Percentiles rank a stretch among this genome's conserved stretches.
These are phyloP conservation scores for Mus spicilegus DNA, from an alignment of 2,113 vertebrate species.

Conservation along the genomic window DNA sequence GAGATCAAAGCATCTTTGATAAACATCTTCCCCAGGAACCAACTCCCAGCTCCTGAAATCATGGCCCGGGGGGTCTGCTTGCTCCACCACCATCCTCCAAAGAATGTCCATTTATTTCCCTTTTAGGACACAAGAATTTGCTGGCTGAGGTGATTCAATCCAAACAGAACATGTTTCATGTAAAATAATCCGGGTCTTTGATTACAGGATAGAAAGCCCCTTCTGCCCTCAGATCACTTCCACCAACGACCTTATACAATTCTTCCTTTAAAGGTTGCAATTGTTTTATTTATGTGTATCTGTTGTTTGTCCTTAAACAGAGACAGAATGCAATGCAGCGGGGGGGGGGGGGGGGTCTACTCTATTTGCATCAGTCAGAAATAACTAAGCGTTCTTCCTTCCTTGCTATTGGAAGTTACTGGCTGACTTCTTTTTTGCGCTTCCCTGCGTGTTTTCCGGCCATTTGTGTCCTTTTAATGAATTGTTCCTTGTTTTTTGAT, in stretches of 20 bases:
- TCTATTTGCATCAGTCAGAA: background rate
- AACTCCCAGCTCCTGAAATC: constrained; percentile 60
- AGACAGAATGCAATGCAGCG: background rate
- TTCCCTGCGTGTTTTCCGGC: background rate
- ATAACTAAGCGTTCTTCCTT: background rate
- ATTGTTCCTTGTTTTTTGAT: background rate
- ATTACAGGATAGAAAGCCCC: background rate
- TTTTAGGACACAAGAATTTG: constrained; percentile 53
- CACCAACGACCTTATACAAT: background rate
- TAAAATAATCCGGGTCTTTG: constrained; percentile 49
- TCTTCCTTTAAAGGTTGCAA: background rate
- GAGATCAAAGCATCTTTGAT: constrained; percentile 35
- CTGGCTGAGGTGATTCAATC: background rate
- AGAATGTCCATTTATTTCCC: constrained; percentile 37
- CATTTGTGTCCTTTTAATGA: constrained; percentile 35
- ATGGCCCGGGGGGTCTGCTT: background rate
- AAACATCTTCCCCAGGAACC: constrained; percentile 45
- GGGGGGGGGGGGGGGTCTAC: background rate
- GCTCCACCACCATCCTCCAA: constrained; percentile 5
- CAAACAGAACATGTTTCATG: constrained; percentile 20
- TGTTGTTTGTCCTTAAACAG: constrained; percentile 24
- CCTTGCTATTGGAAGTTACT: background rate
- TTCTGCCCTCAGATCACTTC: background rate
- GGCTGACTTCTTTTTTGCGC: background rate
- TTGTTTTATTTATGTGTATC: background rate